Base-by-base conservation (phyloP, 2,888 invertebrate genomes). In the Lasiommata megera region DNA sequence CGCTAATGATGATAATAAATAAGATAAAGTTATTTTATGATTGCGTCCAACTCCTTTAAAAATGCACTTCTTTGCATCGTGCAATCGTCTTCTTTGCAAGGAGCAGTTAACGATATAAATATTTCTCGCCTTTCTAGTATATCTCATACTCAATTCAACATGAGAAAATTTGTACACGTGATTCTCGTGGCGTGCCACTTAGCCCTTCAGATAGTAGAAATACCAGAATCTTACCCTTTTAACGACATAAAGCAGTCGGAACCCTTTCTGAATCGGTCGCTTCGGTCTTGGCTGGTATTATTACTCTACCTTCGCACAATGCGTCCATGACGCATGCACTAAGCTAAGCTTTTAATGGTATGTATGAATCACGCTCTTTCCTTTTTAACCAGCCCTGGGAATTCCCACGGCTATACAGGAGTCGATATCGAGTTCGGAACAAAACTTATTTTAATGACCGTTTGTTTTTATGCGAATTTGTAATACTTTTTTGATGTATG, bases 351-450 rank as follows among this genome's bases (percentile, higher is more conserved):
- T 61, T 54, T 62, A 59, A 63, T 62, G 66, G 59, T 68, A 70
- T 71, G 69, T 66, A 70, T 79, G 77, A 77, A 69, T 81, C 82
- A 82, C 70, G 70, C 72, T 75, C 79, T 78, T 74, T 67, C 66
- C 67, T 62, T 71, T 73, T 71, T 63, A 57, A 64, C 61, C 59
- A 60, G 56, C 64, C 64, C 64, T 71, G 77, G 77, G 73, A 69
- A 65, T 80, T 81, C 79, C 78, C 81, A 80, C 72, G 74, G 61
- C 58, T 65, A 67, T 70, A 70, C 55, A 65, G 70, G 73, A 70
- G 67, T 74, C 72, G 66, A 74, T 77, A 75, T 74, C 72, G 71
- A 72, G 70, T 74, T 74, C 66, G 66, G 66, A 70, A 66, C 68
- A 68, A 56, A 63, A 56, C 17, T 56, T 50, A 57, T 62, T 56